These are phyloP conservation scores for Onychorhynchus coronatus DNA, from an alignment of 2,113 vertebrate genomes.

Conservation along the genomic window DNA sequence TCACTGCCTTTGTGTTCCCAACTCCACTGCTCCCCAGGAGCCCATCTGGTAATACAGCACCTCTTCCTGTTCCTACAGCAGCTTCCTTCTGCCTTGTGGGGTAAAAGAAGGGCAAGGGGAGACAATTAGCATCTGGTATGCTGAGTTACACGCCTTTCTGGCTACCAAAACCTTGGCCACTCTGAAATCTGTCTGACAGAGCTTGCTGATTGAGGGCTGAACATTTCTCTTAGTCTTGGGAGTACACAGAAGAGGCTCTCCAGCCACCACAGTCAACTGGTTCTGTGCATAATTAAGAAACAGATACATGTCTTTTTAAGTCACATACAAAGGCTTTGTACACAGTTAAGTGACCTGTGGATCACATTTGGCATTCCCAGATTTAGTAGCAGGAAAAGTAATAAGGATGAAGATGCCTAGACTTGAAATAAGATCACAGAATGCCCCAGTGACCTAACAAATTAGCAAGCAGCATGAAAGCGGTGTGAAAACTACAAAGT, in stretches of 20 bases:
- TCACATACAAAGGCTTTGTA: not conserved
- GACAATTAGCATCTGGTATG: not conserved
- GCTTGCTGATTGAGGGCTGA: not conserved
- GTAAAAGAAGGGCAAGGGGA: not conserved
- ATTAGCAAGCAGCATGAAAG: not conserved
- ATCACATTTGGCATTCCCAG: not conserved
- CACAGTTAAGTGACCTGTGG: not conserved
- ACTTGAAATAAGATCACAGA: constrained; percentile 12
- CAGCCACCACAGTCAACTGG: not conserved
- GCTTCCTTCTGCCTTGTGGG: not conserved
- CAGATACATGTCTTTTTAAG: not conserved
- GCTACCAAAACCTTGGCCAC: not conserved
- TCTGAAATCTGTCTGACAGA: not conserved
- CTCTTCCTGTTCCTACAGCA: not conserved
- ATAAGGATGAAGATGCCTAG: not conserved
- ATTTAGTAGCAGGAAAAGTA: not conserved
- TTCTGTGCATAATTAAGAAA: not conserved
- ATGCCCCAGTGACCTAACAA: not conserved
- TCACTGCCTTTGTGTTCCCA: not conserved
- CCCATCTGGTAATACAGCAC: not conserved
- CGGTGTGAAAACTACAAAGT: not conserved
- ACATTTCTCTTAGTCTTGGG: not conserved
- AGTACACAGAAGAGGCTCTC: not conserved
- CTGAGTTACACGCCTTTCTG: not conserved
- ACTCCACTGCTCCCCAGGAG: rapidly evolving